Evolutionary conservation across 2,888 invertebrate genomes (phyloP).

Genomic region (Cheilosia soror): DNA sequence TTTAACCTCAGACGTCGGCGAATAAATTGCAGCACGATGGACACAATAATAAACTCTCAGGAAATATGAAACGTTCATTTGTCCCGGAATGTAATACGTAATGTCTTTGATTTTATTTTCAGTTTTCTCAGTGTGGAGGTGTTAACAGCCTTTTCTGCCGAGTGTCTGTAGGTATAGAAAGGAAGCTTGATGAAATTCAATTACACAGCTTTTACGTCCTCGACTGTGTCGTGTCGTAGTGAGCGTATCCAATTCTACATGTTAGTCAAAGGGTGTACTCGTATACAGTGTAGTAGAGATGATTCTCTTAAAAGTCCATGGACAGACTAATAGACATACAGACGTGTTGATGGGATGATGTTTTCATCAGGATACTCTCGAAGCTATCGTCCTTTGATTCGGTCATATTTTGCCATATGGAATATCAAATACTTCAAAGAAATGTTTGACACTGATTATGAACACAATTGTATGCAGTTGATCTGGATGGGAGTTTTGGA

Average conservation of each 20-base stretch:
- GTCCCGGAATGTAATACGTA: background rate
- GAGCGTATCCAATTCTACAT: background rate
- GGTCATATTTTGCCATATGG: background rate
- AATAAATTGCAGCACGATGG: constrained; percentile 5
- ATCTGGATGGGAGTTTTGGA: background rate
- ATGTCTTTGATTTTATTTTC: background rate
- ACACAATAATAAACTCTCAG: constrained; percentile 9
- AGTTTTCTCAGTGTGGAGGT: background rate
- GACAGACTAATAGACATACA: background rate
- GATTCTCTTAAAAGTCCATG: background rate
- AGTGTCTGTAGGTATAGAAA: background rate
- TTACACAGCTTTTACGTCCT: background rate
- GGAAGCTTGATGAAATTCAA: background rate
- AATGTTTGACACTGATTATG: background rate
- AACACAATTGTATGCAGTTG: background rate
- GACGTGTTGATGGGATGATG: background rate
- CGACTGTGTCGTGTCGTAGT: background rate
- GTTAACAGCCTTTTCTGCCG: background rate
- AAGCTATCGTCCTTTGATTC: background rate
- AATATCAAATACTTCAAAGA: background rate
- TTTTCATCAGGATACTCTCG: background rate
- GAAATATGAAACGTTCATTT: constrained; percentile 25
- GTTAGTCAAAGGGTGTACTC: background rate
- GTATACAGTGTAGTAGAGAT: background rate
- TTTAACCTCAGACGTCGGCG: constrained; percentile 40